These are phyloP conservation scores for Xanthia togata DNA, from an alignment of 2,888 invertebrate genomes.

Conservation along the genomic window DNA sequence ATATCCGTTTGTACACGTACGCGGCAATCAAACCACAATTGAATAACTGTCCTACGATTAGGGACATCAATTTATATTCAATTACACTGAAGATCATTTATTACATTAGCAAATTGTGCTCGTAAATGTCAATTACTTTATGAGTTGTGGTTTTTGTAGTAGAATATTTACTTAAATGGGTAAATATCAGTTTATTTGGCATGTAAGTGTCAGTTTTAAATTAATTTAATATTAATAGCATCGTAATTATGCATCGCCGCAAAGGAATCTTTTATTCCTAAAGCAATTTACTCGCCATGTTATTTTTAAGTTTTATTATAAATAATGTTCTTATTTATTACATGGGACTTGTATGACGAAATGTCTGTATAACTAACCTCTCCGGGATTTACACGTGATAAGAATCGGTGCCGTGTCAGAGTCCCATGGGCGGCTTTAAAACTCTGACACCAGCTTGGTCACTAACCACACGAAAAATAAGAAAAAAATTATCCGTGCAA, in stretches of 20 bases:
- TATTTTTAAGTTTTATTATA: conserved; percentile 7
- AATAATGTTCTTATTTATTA: background rate
- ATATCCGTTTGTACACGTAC: conserved; percentile 34
- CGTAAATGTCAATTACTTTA: conserved; percentile 48
- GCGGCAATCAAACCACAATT: conserved; percentile 43
- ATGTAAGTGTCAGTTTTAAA: conserved; percentile 14
- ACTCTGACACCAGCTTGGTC: too few species aligned
- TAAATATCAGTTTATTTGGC: background rate
- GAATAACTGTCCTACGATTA: conserved; percentile 57
- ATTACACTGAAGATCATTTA: conserved; percentile 44
- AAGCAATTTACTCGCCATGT: background rate
- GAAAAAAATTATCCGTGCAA: background rate
- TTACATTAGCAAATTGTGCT: conserved; percentile 44
- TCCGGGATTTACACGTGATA: background rate
- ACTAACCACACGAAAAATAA: too few species aligned
- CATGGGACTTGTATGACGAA: too few species aligned
- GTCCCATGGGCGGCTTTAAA: too few species aligned
- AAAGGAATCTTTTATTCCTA: conserved; percentile 27
- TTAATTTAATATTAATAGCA: conserved; percentile 29
- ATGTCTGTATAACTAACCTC: too few species aligned
- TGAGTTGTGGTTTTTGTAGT: conserved; percentile 37
- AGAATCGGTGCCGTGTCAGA: background rate
- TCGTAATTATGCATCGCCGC: background rate
- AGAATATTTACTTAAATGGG: background rate
- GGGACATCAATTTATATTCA: conserved; percentile 48